Percentiles rank a stretch among this genome's conserved stretches.
phyloP scores from a whole-genome alignment of 2,888 invertebrate species.

The Thera obeliscata region DNA sequence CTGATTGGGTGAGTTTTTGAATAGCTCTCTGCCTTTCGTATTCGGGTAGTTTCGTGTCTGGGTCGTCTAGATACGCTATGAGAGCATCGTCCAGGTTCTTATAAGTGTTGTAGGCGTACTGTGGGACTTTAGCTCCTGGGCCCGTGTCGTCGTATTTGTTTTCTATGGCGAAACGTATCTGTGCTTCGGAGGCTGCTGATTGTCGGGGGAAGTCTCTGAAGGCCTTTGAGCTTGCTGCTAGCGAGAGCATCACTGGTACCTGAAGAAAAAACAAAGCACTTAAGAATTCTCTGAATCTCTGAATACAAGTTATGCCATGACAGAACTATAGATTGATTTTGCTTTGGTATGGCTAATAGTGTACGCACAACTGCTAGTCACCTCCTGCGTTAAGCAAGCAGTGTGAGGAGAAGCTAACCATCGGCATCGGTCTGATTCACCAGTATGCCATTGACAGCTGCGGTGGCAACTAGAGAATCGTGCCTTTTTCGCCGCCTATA shows the following conservation, averaged over 20 bases:
- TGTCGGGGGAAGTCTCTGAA: conserved; percentile 27
- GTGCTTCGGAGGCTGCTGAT: conserved; percentile 69
- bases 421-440: no score
- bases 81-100: conserved; percentile 68
- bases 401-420: no score
- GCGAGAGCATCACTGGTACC: conserved; percentile 51
- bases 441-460: no score
- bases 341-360: no score
- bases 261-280: conserved; percentile 35
- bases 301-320: no score
- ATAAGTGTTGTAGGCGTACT: conserved; percentile 69
- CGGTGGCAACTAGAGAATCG: no score
- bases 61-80: conserved; percentile 66
- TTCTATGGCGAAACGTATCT: conserved; percentile 72
- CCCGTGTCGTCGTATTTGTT: conserved; percentile 79
- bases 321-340: no score
- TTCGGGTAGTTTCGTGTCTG: conserved; percentile 72
- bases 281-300: no score
- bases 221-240: conserved; percentile 44
- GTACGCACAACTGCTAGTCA: no score
- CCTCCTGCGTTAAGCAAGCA: no score
- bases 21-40: conserved; percentile 59
- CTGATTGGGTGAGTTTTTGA: conserved; percentile 43
- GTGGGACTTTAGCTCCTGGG: conserved; percentile 66
- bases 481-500: no score